Evolutionary conservation across 1,140 invertebrate genomes (phyloP).

Genomic region (Melanaphis sacchari): DNA sequence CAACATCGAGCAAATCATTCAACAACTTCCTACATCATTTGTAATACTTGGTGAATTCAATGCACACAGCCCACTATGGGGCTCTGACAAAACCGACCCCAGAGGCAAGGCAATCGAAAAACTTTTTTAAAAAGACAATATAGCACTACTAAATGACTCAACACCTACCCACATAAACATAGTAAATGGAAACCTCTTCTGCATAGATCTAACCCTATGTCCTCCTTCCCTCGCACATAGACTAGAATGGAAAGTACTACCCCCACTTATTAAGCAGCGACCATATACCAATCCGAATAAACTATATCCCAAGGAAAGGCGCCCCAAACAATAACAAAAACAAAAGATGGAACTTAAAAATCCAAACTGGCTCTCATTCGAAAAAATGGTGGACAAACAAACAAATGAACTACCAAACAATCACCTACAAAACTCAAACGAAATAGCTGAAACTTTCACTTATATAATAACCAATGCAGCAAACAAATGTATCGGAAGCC

Average conservation of each 20-base stretch:
- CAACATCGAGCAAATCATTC: background rate
- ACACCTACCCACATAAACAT: background rate
- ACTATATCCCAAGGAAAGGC: background rate
- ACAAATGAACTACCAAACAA: no score
- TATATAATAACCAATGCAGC: no score
- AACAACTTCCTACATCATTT: background rate
- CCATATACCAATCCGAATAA: background rate
- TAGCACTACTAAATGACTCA: background rate
- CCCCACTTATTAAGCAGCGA: background rate
- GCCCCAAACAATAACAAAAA: background rate
- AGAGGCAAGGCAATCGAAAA: conserved; percentile 12
- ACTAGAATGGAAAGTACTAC: background rate
- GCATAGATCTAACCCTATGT: background rate
- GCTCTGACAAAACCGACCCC: background rate
- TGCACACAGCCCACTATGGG: background rate
- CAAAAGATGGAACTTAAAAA: conserved; percentile 27
- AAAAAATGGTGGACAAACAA: background rate
- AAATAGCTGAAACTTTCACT: no score
- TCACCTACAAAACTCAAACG: no score
- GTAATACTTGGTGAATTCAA: background rate
- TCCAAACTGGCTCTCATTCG: background rate
- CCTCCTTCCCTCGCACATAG: background rate
- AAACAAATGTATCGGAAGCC: no score
- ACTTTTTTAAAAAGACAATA: background rate
- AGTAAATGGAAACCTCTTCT: background rate